These are phyloP conservation scores for Mamestra configurata DNA, from an alignment of 1,140 invertebrate genomes.

Conservation along the genomic window DNA sequence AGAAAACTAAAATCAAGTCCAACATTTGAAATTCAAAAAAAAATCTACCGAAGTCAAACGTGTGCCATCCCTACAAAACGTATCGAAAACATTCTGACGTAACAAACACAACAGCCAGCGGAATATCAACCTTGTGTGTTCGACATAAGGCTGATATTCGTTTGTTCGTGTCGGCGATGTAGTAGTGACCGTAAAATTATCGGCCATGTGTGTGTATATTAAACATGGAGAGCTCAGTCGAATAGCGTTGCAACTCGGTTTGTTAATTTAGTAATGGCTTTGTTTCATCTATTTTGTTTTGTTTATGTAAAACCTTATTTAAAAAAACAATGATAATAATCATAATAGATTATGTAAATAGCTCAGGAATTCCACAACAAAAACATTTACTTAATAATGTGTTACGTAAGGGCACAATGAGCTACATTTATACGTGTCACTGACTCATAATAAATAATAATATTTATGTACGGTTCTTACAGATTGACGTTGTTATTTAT, in stretches of 20 bases:
- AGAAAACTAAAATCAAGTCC: too few species aligned
- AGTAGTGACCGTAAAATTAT: slow-evolving; percentile 73
- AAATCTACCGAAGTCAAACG: neutral
- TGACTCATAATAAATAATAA: neutral
- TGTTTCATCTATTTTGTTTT: slow-evolving; percentile 13
- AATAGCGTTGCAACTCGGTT: slow-evolving; percentile 67
- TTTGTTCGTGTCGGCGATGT: slow-evolving; percentile 38
- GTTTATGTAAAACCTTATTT: neutral
- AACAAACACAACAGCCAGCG: neutral
- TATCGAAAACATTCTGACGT: slow-evolving; percentile 5
- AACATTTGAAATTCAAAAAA: neutral
- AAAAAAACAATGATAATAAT: too few species aligned
- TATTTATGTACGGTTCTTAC: too few species aligned
- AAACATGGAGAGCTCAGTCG: slow-evolving; percentile 69
- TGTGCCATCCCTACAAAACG: neutral
- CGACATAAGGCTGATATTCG: neutral
- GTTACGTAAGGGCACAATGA: neutral
- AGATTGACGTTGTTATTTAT: too few species aligned
- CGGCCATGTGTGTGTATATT: slow-evolving; percentile 77
- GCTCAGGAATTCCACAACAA: neutral
- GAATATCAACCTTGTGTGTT: neutral
- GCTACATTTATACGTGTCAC: neutral
- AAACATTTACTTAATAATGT: neutral
- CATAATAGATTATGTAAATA: neutral
- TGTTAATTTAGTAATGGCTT: slow-evolving; percentile 3